Evolutionary conservation across 2,113 vertebrate genomes (phyloP).

Genomic region (Stercorarius parasiticus): DNA sequence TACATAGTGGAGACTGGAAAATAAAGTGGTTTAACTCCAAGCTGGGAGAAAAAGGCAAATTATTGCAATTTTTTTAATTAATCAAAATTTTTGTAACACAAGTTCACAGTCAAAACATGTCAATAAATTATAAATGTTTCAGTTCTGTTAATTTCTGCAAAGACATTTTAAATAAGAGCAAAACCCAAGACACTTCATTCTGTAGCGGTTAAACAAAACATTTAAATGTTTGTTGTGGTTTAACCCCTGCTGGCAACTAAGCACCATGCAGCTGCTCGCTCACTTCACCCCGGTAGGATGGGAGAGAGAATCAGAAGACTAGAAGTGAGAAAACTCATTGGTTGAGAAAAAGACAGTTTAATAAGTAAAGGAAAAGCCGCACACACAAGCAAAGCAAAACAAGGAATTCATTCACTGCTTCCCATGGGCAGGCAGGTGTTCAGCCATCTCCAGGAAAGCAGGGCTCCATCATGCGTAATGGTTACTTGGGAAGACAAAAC

Average conservation of each 20-base stretch:
- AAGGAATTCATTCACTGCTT: background rate
- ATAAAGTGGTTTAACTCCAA: background rate
- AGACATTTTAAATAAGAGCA: conserved; percentile 10
- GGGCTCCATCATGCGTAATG: background rate
- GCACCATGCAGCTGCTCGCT: background rate
- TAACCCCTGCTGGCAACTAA: background rate
- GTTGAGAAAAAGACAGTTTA: background rate
- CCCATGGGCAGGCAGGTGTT: background rate
- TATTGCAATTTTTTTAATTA: background rate
- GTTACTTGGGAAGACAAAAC: background rate
- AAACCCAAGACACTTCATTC: conserved; percentile 5
- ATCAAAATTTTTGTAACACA: background rate
- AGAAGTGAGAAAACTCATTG: background rate
- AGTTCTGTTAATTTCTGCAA: background rate
- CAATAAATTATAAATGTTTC: background rate
- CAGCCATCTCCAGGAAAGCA: background rate
- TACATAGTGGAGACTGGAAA: background rate
- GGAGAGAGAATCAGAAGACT: background rate
- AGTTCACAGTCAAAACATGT: background rate
- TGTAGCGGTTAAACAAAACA: background rate
- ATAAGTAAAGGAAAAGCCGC: background rate
- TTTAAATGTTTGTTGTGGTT: background rate
- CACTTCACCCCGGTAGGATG: background rate
- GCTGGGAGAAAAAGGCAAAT: background rate
- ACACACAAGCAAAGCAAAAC: background rate